A percentile compares a stretch with the other conserved stretches of the same genome.
Evolutionary conservation across 2,797 vertebrate species (phyloP).

Genomic region (Sarcophilus harrisii): DNA sequence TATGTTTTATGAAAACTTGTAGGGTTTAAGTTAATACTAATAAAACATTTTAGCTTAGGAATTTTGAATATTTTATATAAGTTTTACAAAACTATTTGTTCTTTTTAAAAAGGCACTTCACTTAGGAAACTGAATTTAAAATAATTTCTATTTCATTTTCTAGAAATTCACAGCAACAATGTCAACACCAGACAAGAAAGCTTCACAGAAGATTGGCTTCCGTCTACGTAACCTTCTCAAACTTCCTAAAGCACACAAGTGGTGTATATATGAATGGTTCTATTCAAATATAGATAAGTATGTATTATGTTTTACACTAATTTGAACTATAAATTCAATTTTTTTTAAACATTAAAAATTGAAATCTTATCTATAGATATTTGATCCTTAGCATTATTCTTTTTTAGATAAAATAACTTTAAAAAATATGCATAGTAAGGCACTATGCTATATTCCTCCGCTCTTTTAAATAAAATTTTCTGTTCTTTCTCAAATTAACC

Average conservation of each 20-base stretch:
- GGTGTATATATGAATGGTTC: slow-evolving; percentile 99
- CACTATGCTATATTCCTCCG: background rate
- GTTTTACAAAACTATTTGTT: slow-evolving; percentile 24
- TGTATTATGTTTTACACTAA: slow-evolving; percentile 69
- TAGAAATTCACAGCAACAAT: slow-evolving; percentile 94
- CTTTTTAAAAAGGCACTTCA: slow-evolving; percentile 58
- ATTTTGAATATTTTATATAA: slow-evolving; percentile 39
- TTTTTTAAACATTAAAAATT: slow-evolving; percentile 51
- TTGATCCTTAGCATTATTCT: slow-evolving; percentile 13
- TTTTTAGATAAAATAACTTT: background rate
- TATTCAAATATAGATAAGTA: slow-evolving; percentile 99
- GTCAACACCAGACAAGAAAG: slow-evolving; percentile 96
- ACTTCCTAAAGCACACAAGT: slow-evolving; percentile 99
- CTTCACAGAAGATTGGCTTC: slow-evolving; percentile 98
- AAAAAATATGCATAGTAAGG: background rate
- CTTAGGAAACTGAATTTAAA: slow-evolving; percentile 40
- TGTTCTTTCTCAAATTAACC: background rate
- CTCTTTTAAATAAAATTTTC: slow-evolving; percentile 18
- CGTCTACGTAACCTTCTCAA: slow-evolving; percentile 97
- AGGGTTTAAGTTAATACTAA: slow-evolving; percentile 41
- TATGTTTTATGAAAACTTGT: slow-evolving; percentile 18
- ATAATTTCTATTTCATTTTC: slow-evolving; percentile 70
- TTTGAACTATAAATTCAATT: slow-evolving; percentile 35
- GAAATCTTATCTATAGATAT: slow-evolving; percentile 24
- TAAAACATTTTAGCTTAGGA: slow-evolving; percentile 40